Base-by-base conservation (phyloP, 2,888 invertebrate genomes). In the Biston stratarius region DNA sequence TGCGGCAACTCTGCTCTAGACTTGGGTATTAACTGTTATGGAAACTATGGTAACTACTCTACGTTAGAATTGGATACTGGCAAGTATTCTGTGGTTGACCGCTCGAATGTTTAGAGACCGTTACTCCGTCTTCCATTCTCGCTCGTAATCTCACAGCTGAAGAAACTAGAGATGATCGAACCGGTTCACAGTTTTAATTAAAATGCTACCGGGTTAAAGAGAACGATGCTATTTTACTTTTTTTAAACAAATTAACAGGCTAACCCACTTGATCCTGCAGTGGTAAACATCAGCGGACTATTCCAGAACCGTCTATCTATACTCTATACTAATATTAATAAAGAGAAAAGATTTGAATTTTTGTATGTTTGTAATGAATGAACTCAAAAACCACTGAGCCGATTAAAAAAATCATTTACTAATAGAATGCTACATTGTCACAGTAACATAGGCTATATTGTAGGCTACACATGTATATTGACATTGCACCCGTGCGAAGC, bases 61-160 rank as follows among this genome's bases (percentile, higher is more conserved):
- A 44, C 9, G 14, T 7, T 36, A 12, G n/a, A n/a, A 5, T 9
- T 59, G 55, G 52, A 34, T 40, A 53, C 58, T 66, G 52, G 8
- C 52, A 38, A 24, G 0, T 56, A 47, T 38, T 33, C 62, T 67
- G 59, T 59, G 62, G 55, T 15, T 6, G 40, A 62, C 52, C 63
- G 67, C 44, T 63, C 45, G 51, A 56, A 67, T 14, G 58, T 51
- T 48, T 47, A 24, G 51, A 9, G 73, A 77, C 79, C 81, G 81
- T 74, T 70, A 69, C 52, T 59, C 33, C n/a, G 47, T 64, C 67
- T 58, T 36, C 55, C 67, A 68, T 34, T 57, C 15, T 48, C 42
- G 44, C 38, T 57, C 47, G 44, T 52, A 61, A 49, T 52, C 47
- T 57, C 42, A 53, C 45, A 62, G 42, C 42, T 59, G 40, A 49